phyloP scores from a whole-genome alignment of 2,113 vertebrate genomes.

The Regulus satrapa region DNA sequence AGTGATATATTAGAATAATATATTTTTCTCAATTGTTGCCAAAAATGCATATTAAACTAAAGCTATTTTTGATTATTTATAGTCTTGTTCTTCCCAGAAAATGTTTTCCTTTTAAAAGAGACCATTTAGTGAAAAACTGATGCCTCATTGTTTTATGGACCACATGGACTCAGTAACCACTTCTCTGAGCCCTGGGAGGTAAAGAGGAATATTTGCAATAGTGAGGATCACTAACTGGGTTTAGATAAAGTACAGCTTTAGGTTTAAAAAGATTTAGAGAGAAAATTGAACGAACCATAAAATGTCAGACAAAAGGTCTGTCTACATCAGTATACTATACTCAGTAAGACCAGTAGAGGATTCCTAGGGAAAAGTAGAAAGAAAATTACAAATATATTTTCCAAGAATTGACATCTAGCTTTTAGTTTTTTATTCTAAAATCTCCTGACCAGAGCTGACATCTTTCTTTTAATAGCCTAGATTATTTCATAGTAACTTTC shows the following conservation, averaged over 20 bases:
- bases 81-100: background rate
- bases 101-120: background rate
- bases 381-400: background rate
- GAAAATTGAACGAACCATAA: background rate
- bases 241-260: background rate
- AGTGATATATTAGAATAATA: accelerated
- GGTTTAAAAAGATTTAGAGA: background rate
- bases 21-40: background rate
- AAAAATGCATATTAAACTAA: background rate
- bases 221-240: background rate
- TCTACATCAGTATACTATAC: background rate
- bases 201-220: background rate
- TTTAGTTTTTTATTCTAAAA: background rate
- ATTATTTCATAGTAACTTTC: background rate
- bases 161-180: background rate
- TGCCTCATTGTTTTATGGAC: background rate
- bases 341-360: background rate
- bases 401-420: background rate
- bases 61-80: background rate
- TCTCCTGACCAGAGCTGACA: background rate
- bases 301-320: background rate
- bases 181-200: background rate
- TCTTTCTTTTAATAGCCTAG: background rate
- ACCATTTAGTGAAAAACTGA: background rate
- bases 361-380: background rate